Conservation (phyloP, 2,797 vertebrate genomes). For the Spheniscus humboldti region DNA sequence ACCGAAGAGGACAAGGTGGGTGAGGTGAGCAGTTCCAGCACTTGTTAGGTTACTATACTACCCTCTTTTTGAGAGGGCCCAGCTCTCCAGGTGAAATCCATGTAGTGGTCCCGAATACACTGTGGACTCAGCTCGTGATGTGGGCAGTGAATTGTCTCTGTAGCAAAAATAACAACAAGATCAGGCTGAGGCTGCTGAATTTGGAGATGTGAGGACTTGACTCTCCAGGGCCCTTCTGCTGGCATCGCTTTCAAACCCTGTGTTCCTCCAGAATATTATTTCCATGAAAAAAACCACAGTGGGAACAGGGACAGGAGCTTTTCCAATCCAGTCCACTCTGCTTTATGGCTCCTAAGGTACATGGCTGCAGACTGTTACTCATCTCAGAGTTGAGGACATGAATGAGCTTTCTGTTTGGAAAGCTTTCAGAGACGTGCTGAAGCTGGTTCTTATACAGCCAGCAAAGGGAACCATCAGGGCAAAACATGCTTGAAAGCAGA, state of each 20-base stretch:
- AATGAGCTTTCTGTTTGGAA: constrained; percentile 46
- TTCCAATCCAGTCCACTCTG: not conserved
- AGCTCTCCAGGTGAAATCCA: not conserved
- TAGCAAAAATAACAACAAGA: not conserved
- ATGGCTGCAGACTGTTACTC: constrained; percentile 29
- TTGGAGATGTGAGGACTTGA: not conserved
- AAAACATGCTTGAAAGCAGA: constrained; percentile 41
- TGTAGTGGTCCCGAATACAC: fast-evolving
- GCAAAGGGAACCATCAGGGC: constrained; percentile 35
- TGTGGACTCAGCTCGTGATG: not conserved
- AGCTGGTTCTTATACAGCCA: constrained; percentile 10
- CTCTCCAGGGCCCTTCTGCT: not conserved
- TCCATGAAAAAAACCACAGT: not conserved
- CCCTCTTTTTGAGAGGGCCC: not conserved
- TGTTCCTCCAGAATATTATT: not conserved
- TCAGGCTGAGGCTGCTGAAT: not conserved
- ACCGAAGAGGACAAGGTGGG: fast-evolving
- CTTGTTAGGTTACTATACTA: not conserved
- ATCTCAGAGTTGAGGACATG: not conserved
- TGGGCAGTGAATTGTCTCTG: not conserved
- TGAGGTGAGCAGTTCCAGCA: not conserved
- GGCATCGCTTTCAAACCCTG: not conserved
- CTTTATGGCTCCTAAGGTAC: constrained; percentile 21
- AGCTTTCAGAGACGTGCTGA: constrained; percentile 16
- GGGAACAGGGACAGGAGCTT: not conserved